These are phyloP conservation scores for Watsonalla cultraria DNA, from an alignment of 2,888 invertebrate species.

Conservation along the genomic window DNA sequence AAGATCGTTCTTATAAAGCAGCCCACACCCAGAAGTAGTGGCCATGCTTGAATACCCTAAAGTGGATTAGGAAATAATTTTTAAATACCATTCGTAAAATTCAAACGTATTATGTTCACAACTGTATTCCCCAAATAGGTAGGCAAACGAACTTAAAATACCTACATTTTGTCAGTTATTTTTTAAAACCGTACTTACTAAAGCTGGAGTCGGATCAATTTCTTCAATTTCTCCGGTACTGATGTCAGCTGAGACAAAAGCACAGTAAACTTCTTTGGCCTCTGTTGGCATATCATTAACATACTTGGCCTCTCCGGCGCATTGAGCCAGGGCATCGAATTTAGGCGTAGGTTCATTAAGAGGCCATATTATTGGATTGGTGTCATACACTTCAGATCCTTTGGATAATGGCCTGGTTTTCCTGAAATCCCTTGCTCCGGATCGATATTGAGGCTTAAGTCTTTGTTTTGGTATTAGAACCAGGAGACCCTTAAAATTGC, in stretches of 20 bases:
- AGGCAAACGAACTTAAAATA: too few relatives aligned
- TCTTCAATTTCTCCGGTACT: constrained; percentile 76
- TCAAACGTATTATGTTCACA: too few relatives aligned
- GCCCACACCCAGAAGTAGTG: too few relatives aligned
- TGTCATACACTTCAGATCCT: constrained; percentile 81
- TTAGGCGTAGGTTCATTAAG: constrained; percentile 82
- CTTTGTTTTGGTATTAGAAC: constrained; percentile 65
- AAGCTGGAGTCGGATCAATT: constrained; percentile 80
- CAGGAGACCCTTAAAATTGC: constrained; percentile 64
- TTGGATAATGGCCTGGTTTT: constrained; percentile 78
- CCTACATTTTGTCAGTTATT: background rate
- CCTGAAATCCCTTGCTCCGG: constrained; percentile 69
- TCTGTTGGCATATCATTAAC: constrained; percentile 79
- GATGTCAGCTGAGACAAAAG: constrained; percentile 79
- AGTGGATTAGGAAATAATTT: too few relatives aligned
- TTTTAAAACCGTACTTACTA: constrained; percentile 62
- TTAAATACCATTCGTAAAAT: too few relatives aligned
- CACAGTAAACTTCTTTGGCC: constrained; percentile 82
- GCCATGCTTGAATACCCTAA: too few relatives aligned
- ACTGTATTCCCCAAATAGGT: too few relatives aligned
- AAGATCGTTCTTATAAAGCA: too few relatives aligned
- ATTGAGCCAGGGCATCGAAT: constrained; percentile 79
- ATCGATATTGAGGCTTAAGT: constrained; percentile 63
- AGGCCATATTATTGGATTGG: constrained; percentile 81
- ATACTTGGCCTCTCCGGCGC: constrained; percentile 83